These are phyloP conservation scores for Monoplex corrugatus DNA, from an alignment of 2,888 invertebrate genomes.

Conservation along the genomic window DNA sequence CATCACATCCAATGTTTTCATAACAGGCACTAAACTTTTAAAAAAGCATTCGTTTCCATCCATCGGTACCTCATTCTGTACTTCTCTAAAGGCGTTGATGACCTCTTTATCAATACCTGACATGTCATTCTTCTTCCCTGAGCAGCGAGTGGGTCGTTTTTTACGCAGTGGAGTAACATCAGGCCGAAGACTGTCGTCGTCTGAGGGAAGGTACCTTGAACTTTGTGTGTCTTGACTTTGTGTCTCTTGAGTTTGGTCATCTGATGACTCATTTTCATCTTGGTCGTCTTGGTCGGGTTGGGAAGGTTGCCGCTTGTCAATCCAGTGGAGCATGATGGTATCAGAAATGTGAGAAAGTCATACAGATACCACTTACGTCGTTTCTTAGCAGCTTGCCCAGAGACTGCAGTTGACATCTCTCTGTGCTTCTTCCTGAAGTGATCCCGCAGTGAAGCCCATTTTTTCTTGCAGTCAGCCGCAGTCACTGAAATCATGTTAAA, in stretches of 20 bases:
- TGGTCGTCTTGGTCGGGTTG: constrained; percentile 20
- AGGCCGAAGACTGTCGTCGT: constrained; percentile 24
- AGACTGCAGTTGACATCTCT: neutral
- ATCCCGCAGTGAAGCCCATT: neutral
- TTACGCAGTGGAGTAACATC: constrained; percentile 11
- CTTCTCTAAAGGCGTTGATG: constrained; percentile 18
- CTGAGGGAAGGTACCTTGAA: constrained; percentile 25
- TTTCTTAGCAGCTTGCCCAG: constrained; percentile 28
- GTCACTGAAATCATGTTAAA: constrained; percentile 11
- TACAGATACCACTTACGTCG: constrained; percentile 21
- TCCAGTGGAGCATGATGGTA: constrained; percentile 39
- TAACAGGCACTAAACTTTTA: neutral
- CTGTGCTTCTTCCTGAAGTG: constrained; percentile 21
- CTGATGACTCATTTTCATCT: constrained; percentile 26
- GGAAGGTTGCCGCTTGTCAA: constrained; percentile 33
- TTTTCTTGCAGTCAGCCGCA: no score
- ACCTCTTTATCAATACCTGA: constrained; percentile 10
- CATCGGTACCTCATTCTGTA: neutral
- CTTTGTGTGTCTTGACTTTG: neutral
- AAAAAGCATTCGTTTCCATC: constrained; percentile 34
- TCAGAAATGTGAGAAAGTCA: constrained; percentile 30
- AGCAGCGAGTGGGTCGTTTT: constrained; percentile 3
- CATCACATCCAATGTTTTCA: constrained; percentile 5
- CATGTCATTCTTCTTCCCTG: neutral
- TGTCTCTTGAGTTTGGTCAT: constrained; percentile 21